Percentiles rank a stretch among this genome's conserved stretches.
These are phyloP conservation scores for Girardinus metallicus DNA, from an alignment of 2,797 vertebrate species.

Conservation along the genomic window DNA sequence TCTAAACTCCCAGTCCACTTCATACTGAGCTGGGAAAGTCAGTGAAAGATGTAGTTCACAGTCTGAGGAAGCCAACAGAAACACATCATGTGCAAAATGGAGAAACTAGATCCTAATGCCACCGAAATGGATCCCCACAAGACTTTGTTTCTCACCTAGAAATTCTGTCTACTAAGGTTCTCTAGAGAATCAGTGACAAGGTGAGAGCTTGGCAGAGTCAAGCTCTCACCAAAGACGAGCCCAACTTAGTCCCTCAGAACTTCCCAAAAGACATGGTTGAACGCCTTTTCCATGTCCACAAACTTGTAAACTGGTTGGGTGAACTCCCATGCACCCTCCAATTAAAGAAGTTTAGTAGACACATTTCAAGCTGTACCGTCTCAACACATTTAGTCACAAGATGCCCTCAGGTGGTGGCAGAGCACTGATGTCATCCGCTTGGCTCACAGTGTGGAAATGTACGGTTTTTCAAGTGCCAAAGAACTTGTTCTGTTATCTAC, in stretches of 20 bases:
- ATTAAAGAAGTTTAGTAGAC: not conserved
- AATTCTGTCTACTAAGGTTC: too few relatives aligned
- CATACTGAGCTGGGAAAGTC: too few relatives aligned
- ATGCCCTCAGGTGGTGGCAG: conserved; percentile 20
- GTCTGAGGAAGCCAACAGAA: too few relatives aligned
- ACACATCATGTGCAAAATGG: too few relatives aligned
- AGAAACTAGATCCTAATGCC: too few relatives aligned
- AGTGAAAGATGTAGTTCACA: too few relatives aligned
- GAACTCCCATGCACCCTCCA: not conserved
- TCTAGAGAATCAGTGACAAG: too few relatives aligned
- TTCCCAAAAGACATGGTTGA: not conserved
- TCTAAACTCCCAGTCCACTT: too few relatives aligned
- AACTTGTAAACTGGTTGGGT: not conserved
- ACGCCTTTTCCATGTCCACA: not conserved
- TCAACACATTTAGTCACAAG: conserved; percentile 4
- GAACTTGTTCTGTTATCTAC: conserved; percentile 50
- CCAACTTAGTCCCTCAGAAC: not conserved
- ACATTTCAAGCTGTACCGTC: not conserved
- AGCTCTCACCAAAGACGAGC: too few relatives aligned
- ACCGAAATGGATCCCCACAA: too few relatives aligned
- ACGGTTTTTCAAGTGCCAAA: conserved; percentile 24
- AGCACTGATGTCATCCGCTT: conserved; percentile 18
- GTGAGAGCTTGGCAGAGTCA: too few relatives aligned
- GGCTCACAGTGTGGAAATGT: conserved; percentile 42
- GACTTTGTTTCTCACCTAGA: too few relatives aligned